Evolutionary conservation across 2,888 invertebrate genomes (phyloP).

Genomic region (Agrotis exclamationis): DNA sequence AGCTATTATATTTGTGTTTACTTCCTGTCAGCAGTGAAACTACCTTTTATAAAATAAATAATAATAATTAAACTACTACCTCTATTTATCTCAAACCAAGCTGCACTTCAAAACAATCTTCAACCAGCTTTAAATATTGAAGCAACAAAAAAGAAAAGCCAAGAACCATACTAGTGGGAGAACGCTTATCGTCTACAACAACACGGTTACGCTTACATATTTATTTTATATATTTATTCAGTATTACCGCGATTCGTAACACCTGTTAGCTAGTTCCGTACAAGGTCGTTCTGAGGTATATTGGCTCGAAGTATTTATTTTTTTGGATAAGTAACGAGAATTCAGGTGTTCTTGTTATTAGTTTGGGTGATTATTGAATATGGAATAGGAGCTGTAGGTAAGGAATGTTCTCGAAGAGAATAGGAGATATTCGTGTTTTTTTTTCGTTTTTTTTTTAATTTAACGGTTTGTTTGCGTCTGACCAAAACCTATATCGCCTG

Average conservation of each 20-base stretch:
- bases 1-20: no score
- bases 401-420: neutral
- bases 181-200: slow-evolving; percentile 48
- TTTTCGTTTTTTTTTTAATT: no score
- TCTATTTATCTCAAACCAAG: neutral
- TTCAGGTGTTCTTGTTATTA: slow-evolving; percentile 54
- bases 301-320: slow-evolving; percentile 60
- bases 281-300: slow-evolving; percentile 58
- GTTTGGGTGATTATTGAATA: slow-evolving; percentile 39
- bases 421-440: neutral
- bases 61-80: neutral
- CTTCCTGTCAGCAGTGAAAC: no score
- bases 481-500: no score
- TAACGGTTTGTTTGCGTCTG: no score
- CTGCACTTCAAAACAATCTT: slow-evolving; percentile 10
- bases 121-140: slow-evolving; percentile 42
- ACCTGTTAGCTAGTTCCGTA: slow-evolving; percentile 62
- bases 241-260: slow-evolving; percentile 63
- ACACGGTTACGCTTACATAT: slow-evolving; percentile 51
- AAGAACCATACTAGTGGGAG: slow-evolving; percentile 33
- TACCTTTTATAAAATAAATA: no score
- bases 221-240: slow-evolving; percentile 65
- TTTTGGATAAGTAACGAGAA: slow-evolving; percentile 58
- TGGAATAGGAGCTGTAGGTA: neutral
- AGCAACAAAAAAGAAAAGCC: slow-evolving; percentile 31